phyloP scores from a whole-genome alignment of 2,797 vertebrate genomes.

The Acipenser ruthenus region DNA sequence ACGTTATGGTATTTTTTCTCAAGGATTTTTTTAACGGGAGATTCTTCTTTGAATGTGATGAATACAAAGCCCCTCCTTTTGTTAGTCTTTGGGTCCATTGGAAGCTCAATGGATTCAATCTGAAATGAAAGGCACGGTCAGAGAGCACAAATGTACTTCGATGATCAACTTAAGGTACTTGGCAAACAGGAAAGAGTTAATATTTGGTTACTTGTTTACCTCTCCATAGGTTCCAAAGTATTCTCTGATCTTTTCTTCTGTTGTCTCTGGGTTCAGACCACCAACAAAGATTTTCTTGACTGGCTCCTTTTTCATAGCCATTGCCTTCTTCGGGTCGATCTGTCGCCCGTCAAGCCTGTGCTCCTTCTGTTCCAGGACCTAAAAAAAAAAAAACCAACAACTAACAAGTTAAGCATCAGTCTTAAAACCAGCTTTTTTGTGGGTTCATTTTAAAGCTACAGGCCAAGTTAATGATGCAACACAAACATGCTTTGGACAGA shows the following conservation, averaged over 20 bases:
- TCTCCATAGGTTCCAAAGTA: conserved; percentile 91
- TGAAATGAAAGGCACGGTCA: conserved; percentile 32
- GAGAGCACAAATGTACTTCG: too few species aligned
- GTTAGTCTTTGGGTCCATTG: conserved; percentile 89
- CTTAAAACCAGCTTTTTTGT: neutral
- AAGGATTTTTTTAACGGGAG: conserved; percentile 86
- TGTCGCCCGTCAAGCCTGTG: conserved; percentile 90
- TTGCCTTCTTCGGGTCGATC: conserved; percentile 95
- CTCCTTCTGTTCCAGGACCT: conserved; percentile 93
- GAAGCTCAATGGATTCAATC: conserved; percentile 94
- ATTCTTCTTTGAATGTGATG: conserved; percentile 93
- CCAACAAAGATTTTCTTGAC: conserved; percentile 97
- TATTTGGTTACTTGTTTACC: conserved; percentile 49
- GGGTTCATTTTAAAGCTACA: neutral
- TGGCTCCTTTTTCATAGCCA: conserved; percentile 96
- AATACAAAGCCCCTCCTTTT: conserved; percentile 96
- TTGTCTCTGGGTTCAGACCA: conserved; percentile 89
- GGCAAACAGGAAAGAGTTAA: neutral
- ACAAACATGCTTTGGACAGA: neutral
- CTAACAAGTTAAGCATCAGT: too few species aligned
- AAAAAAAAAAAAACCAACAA: conserved; percentile 21
- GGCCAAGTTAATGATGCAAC: neutral
- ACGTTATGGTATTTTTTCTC: conserved; percentile 96
- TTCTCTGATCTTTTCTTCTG: conserved; percentile 89
- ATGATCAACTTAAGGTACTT: too few species aligned